Percentiles rank a stretch among this genome's conserved stretches.
These are phyloP conservation scores for Aphelenchoides bicaudatus DNA, from an alignment of 2,888 invertebrate genomes.

Conservation along the genomic window DNA sequence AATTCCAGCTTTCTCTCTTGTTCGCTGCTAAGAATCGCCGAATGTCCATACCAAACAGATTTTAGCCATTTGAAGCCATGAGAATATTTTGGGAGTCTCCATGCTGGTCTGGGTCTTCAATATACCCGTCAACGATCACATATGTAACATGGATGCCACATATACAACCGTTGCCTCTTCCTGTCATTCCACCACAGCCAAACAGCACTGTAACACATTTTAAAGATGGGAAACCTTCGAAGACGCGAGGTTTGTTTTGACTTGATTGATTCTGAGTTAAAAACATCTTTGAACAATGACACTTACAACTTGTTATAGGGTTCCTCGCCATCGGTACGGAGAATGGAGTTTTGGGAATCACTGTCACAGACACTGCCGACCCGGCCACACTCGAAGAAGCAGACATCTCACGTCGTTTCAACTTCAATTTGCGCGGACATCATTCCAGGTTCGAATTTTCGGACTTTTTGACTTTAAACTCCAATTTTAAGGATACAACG, in stretches of 20 bases:
- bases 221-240: neutral
- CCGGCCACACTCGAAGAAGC: slow-evolving; percentile 16
- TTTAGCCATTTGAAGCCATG: no score
- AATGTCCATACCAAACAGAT: neutral
- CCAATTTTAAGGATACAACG: slow-evolving; percentile 9
- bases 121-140: slow-evolving; percentile 44
- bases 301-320: slow-evolving; percentile 21
- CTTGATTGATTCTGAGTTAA: slow-evolving; percentile 3
- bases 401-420: slow-evolving; percentile 62
- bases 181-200: slow-evolving; percentile 8
- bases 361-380: slow-evolving; percentile 42
- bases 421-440: slow-evolving; percentile 94
- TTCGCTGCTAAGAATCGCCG: slow-evolving; percentile 12
- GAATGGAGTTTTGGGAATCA: slow-evolving; percentile 57
- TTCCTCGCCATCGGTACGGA: slow-evolving; percentile 47
- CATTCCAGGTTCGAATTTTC: slow-evolving; percentile 65
- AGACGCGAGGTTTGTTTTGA: slow-evolving; percentile 14
- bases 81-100: slow-evolving; percentile 54
- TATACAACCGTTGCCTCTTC: neutral
- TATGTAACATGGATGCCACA: slow-evolving; percentile 42
- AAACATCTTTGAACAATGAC: neutral
- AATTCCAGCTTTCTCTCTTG: slow-evolving; percentile 47
- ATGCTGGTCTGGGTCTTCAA: slow-evolving; percentile 54
- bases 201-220: no score
- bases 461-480: neutral